Percentiles rank a stretch among this genome's conserved stretches.
phyloP scores from a whole-genome alignment of 2,888 invertebrate species.

The Mesorhabditis spiculigera region DNA sequence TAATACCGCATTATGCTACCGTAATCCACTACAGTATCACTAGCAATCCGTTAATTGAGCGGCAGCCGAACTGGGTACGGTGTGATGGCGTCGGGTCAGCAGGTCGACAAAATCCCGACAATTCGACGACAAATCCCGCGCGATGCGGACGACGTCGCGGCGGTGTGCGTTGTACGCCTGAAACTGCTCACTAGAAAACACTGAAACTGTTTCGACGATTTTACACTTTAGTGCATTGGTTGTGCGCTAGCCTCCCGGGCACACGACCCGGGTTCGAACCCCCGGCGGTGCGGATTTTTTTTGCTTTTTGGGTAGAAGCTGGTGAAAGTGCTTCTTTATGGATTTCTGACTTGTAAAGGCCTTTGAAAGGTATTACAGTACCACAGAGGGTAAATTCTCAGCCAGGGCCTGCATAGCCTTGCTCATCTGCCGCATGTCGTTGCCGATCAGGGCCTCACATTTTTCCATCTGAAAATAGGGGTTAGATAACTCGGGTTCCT shows the following conservation, averaged over 20 bases:
- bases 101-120: slow-evolving; percentile 26
- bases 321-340: neutral
- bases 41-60: too few species aligned
- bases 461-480: slow-evolving; percentile 21
- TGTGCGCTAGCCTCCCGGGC: too few species aligned
- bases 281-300: neutral
- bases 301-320: neutral
- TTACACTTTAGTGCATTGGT: too few species aligned
- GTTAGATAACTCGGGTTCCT: neutral
- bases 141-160: slow-evolving; percentile 38
- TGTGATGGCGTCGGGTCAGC: neutral
- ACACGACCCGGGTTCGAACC: too few species aligned
- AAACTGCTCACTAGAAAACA: slow-evolving; percentile 4
- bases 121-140: slow-evolving; percentile 35
- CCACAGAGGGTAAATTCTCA: slow-evolving; percentile 13
- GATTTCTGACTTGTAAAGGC: neutral
- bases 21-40: too few species aligned
- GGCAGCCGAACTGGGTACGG: neutral
- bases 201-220: too few species aligned
- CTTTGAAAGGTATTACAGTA: neutral
- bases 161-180: slow-evolving; percentile 35
- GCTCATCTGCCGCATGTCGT: slow-evolving; percentile 43
- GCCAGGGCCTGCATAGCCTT: slow-evolving; percentile 32
- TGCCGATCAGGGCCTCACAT: slow-evolving; percentile 35
- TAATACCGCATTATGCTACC: too few species aligned